phyloP scores from a whole-genome alignment of 1,140 invertebrate genomes.

The Bombyx mandarina region DNA sequence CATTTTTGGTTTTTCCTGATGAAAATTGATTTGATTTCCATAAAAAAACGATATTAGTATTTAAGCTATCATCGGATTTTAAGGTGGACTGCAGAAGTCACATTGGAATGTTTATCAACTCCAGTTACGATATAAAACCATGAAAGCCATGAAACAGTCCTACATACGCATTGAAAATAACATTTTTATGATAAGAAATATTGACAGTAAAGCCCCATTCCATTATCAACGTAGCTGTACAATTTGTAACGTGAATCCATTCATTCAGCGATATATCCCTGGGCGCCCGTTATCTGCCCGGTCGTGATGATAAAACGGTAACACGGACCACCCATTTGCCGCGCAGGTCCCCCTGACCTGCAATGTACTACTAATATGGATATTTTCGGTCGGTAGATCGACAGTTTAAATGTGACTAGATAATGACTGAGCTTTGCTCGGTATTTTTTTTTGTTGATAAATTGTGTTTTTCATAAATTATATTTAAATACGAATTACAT shows the following conservation, averaged over 20 bases:
- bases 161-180: background rate
- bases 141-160: background rate
- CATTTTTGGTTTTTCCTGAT: no score
- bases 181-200: background rate
- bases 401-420: no score
- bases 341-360: slow-evolving; percentile 14
- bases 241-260: slow-evolving; percentile 3
- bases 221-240: background rate
- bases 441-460: no score
- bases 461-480: no score
- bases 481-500: no score
- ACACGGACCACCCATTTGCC: slow-evolving; percentile 53
- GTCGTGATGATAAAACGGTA: slow-evolving; percentile 46
- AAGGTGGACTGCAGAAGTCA: no score
- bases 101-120: no score
- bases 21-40: no score
- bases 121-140: background rate
- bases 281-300: slow-evolving; percentile 5
- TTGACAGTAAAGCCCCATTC: background rate
- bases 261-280: slow-evolving; percentile 12
- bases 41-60: no score
- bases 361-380: slow-evolving; percentile 23
- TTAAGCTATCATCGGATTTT: no score
- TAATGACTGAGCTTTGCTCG: no score
- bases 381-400: background rate